These are phyloP conservation scores for Amblyjoppa proteus DNA, from an alignment of 2,888 invertebrate species.

Conservation along the genomic window DNA sequence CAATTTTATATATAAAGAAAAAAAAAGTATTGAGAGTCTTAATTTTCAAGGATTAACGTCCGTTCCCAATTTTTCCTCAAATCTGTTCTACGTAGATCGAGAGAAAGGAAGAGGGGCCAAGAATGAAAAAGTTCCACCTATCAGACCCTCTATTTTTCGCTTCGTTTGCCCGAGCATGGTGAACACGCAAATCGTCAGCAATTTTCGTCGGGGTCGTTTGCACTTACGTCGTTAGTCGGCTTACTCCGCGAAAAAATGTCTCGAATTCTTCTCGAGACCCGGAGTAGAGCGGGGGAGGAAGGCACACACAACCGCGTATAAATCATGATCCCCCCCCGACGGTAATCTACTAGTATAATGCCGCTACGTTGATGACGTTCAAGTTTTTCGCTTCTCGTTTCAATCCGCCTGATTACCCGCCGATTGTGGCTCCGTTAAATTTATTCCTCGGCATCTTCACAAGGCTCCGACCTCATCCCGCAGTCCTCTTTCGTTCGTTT, in stretches of 20 bases:
- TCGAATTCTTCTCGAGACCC: slow-evolving; percentile 38
- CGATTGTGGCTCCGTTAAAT: slow-evolving; percentile 44
- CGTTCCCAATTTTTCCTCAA: background rate
- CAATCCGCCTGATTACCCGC: slow-evolving; percentile 46
- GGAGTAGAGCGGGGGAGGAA: background rate
- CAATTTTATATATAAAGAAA: background rate
- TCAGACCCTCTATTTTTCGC: background rate
- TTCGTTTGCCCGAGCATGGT: background rate
- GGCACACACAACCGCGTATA: background rate
- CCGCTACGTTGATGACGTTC: slow-evolving; percentile 7
- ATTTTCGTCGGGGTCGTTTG: slow-evolving; percentile 33
- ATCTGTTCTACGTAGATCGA: background rate
- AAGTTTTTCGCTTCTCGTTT: slow-evolving; percentile 40
- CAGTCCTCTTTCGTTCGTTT: slow-evolving; percentile 9
- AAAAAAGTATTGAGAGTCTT: background rate
- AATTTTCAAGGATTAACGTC: background rate
- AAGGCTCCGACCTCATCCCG: slow-evolving; percentile 5
- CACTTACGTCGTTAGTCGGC: slow-evolving; percentile 44
- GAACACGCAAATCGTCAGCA: slow-evolving; percentile 39
- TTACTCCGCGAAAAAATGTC: slow-evolving; percentile 49
- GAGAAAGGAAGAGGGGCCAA: background rate
- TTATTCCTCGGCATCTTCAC: slow-evolving; percentile 32
- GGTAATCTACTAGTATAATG: slow-evolving; percentile 15
- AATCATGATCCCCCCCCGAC: slow-evolving; percentile 27
- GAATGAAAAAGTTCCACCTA: slow-evolving; percentile 3